A percentile compares a stretch with the other conserved stretches of the same genome.
These are phyloP conservation scores for Chalcis sispes DNA, from an alignment of 2,888 invertebrate species.

Conservation along the genomic window DNA sequence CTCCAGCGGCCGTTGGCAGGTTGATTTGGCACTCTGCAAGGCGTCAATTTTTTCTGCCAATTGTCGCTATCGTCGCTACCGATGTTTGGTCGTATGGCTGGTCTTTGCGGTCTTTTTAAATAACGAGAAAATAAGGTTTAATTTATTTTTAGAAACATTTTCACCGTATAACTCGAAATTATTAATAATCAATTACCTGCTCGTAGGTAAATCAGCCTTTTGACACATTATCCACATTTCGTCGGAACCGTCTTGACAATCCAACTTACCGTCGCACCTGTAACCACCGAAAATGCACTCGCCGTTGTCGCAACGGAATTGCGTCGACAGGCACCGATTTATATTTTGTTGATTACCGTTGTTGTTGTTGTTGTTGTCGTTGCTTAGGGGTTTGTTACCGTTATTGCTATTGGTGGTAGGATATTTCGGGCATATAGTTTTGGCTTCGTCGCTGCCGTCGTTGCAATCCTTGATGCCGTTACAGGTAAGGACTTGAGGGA, in stretches of 20 bases:
- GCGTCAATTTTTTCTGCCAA: slow-evolving; percentile 19
- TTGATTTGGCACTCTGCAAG: slow-evolving; percentile 66
- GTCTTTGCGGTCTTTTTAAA: not conserved
- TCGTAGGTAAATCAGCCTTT: not conserved
- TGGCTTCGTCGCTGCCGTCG: slow-evolving; percentile 45
- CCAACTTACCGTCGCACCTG: slow-evolving; percentile 67
- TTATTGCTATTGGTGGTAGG: not conserved
- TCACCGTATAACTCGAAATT: too few relatives aligned
- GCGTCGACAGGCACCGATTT: slow-evolving; percentile 15
- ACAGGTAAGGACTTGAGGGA: slow-evolving; percentile 17
- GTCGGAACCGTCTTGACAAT: slow-evolving; percentile 70
- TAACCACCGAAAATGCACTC: slow-evolving; percentile 63
- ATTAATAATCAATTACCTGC: too few relatives aligned
- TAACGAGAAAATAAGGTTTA: too few relatives aligned
- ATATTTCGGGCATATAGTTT: too few relatives aligned
- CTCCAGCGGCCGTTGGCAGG: slow-evolving; percentile 68
- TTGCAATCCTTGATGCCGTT: slow-evolving; percentile 25
- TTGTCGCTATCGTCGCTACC: not conserved
- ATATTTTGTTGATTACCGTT: not conserved
- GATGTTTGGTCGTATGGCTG: too few relatives aligned
- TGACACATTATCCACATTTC: slow-evolving; percentile 63
- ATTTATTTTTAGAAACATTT: too few relatives aligned
- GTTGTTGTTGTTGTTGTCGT: not conserved
- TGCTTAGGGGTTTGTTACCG: not conserved
- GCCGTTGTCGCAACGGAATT: slow-evolving; percentile 67